Base-by-base conservation (phyloP, 2,888 invertebrate species). In the Parnassius mnemosyne region DNA sequence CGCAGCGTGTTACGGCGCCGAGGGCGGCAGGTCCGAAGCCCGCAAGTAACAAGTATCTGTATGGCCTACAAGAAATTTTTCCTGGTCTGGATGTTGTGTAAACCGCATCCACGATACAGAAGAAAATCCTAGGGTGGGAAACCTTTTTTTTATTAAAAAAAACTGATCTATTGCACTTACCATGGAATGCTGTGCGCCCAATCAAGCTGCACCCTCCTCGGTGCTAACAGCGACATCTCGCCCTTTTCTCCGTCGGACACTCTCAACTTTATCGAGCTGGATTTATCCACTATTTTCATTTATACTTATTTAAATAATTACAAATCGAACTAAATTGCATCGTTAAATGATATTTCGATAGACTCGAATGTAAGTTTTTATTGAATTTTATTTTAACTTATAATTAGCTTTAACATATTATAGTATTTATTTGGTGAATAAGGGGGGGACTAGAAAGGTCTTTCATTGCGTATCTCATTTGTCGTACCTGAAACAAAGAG, bases 221-320 rank as follows among this genome's bases (percentile, higher is more conserved):
- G 90, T 51, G 90, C 90, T 5, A 90, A 83, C 60, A 90, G 76
- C 77, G 90, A 90, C 90, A 90, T 90, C 73, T 81, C 79, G 52
- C 65, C 66, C 66, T 62, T 64, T 65, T 74, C 65, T 69, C 64
- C 66, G 3, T 47, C 57, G 50, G 43, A 57, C 57, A 54, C 50
- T 44, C 57, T 62, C 49, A 62, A 53, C 58, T 58, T 50, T 10
- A 49, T 13, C 16, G 57, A 58, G 54, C n/a, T 57, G 9, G 43
- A 49, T 43, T 57, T 53, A 49, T 58, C 53, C 49, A 62, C 53
- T 34, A 62, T 62, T 62, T 62, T 62, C 62, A 62, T 62, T 62
- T 58, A 62, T 50, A 41, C 13, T 42, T 49, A 2, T 44, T 57
- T 51, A 44, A 44, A 55, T 44, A 13, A 13, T 53, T 52, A 25